A percentile compares a stretch with the other conserved stretches of the same genome.
Conservation (phyloP, 1,140 invertebrate genomes). For the Orius laevigatus region DNA sequence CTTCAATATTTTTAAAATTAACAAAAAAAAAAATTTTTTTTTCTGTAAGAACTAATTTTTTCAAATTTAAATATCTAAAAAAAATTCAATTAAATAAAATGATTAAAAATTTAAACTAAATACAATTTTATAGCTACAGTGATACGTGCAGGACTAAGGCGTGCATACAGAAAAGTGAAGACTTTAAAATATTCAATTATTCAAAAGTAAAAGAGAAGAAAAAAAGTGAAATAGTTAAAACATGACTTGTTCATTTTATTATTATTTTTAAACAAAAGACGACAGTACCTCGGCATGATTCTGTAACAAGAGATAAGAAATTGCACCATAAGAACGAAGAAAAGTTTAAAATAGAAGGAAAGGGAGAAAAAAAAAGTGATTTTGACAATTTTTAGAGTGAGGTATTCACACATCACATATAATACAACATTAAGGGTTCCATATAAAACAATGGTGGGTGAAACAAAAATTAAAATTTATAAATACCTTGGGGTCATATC, state of each 20-base stretch:
- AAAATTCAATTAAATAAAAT: background rate
- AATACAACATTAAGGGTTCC: slow-evolving; percentile 21
- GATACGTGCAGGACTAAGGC: background rate
- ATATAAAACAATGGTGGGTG: background rate
- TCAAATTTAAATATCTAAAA: slow-evolving; percentile 5
- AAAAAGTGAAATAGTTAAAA: slow-evolving; percentile 11
- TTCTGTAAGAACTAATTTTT: background rate
- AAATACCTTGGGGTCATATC: slow-evolving; percentile 85
- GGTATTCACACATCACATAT: slow-evolving; percentile 1
- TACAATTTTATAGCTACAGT: background rate
- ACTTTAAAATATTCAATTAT: background rate
- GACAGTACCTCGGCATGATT: slow-evolving; percentile 24
- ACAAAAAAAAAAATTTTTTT: too few species aligned
- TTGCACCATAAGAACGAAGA: slow-evolving; percentile 13
- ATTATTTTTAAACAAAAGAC: background rate
- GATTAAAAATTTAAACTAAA: slow-evolving; percentile 5
- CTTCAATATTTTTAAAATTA: too few species aligned
- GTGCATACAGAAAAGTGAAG: slow-evolving; percentile 1
- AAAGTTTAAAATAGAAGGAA: slow-evolving; percentile 15
- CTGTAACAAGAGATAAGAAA: slow-evolving; percentile 21
- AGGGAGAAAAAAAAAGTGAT: slow-evolving; percentile 6
- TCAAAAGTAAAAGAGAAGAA: slow-evolving; percentile 10
- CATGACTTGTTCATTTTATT: too few species aligned
- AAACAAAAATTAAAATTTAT: slow-evolving; percentile 5
- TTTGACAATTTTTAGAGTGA: slow-evolving; percentile 2